Evolutionary conservation across 2,888 invertebrate genomes (phyloP), one percentile per base, ranked within the genome.

Genomic region (Hypomecis atomaria): DNA sequence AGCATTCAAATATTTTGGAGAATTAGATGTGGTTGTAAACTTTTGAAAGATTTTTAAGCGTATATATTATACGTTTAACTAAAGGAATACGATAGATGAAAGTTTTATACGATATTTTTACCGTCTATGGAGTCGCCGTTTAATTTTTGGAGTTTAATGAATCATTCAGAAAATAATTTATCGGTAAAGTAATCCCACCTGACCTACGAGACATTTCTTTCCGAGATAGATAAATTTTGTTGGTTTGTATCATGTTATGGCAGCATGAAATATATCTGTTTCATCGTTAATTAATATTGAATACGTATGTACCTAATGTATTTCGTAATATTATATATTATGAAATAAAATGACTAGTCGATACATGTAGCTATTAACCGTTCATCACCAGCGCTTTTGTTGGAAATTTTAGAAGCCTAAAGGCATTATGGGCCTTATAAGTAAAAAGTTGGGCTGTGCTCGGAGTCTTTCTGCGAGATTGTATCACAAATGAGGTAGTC

Each of bases 41-140:
- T 23, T 23, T 23, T 3, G 3, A 23, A 33, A 59, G 52, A 11
- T 8, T 61, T 58, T 44, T 54, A 62, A 66, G 10, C 40, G 23
- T 23, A 65, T 23, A 65, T 61, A 42, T 56, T 68, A 65, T 64
- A 67, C 34, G 48, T 38, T 34, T 54, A 65, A 66, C 42, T 65
- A 65, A 60, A 45, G 40, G 38, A 60, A 69, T 66, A 43, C 55
- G 67, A 68, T 59, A 60, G 48, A 61, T 63, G 59, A 65, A 62
- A 65, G 40, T 59, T 67, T 64, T 53, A 44, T 58, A 48, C 43
- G 23, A 37, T 38, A 60, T 55, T 44, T 23, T 59, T 59, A 38
- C 33, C 6, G 44, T 58, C 6, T 43, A 56, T 45, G 43, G 33
- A 67, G 62, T 66, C 37, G 48, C 38, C 45, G 49, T 52, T 68